Evolutionary conservation across 2,113 vertebrate genomes (phyloP), one percentile per base, ranked within the genome.

Genomic region (Corydoras sp.): DNA sequence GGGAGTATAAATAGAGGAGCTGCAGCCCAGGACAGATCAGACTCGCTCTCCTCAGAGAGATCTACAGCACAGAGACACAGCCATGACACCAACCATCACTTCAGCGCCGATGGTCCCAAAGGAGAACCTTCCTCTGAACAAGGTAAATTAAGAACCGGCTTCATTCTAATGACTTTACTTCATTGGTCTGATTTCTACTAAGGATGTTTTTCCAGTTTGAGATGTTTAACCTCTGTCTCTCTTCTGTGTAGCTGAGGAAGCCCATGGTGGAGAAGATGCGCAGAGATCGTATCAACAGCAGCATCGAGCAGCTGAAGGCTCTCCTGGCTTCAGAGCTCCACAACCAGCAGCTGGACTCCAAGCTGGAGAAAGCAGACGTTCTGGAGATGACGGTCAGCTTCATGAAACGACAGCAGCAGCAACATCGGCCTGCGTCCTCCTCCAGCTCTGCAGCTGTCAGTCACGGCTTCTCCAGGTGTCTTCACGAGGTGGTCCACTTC

Each of bases 341-440:
- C 72, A 77, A 83, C 72, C 81, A 85, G 76, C 78, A 86, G 74
- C 77, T 83, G 54, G 84, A 88, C 76, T 85, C 78, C 81, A 86
- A 88, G 81, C 79, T 87, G 77, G 83, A 89, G 82, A 88, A 88
- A 84, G 53, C 85, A 58, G 84, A 88, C 68, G 79, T 88, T 76
- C 84, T 74, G 85, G 85, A 89, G 80, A 85, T 83, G 81, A 76
- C 77, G 2, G 83, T 86, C 14, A 80, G 62, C 60, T 70, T 61
- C 65, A 64, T 83, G 69, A 81, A 55, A 74, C 71, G 64, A 35
- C 71, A 43, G 50, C 68, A 67, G 18, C 18, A 24, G 18, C 18
- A 24, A 67, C n/a, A 75, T 75, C 86, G 90, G 89, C 49, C 53
- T 29, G 13, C 49, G 10, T 67, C 32, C 48, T 69, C 70, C 54